phyloP scores from a whole-genome alignment of 2,888 invertebrate species.

The Dasypogon diadema region DNA sequence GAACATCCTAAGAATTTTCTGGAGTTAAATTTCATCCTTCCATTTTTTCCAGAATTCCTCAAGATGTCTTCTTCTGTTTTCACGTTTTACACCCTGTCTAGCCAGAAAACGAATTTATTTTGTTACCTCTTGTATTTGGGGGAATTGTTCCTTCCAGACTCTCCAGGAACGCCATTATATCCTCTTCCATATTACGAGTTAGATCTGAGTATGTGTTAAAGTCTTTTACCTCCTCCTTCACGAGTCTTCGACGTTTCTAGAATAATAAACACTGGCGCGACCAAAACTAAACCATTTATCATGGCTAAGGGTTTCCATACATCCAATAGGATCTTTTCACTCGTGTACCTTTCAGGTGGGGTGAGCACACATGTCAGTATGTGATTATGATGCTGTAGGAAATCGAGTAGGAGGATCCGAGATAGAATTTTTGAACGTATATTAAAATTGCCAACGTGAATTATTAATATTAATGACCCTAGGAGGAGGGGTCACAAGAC shows the following conservation, averaged over 20 bases:
- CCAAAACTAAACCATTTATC: constrained; percentile 8
- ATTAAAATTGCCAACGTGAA: background rate
- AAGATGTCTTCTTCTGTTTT: no score
- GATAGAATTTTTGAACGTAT: background rate
- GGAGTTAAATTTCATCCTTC: no score
- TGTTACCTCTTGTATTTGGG: no score
- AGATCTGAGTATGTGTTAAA: background rate
- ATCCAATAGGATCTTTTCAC: background rate
- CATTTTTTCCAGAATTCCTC: no score
- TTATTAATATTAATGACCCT: background rate
- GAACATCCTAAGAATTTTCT: no score
- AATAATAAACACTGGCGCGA: constrained; percentile 19
- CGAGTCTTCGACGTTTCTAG: background rate
- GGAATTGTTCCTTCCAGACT: no score
- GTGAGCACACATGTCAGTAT: no score
- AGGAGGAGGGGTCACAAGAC: background rate
- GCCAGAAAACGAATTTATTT: no score
- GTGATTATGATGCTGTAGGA: no score
- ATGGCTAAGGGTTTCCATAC: constrained; percentile 7
- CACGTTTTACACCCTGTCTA: no score
- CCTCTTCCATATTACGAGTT: background rate
- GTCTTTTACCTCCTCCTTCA: background rate
- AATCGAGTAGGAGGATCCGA: background rate
- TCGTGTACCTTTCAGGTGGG: no score
- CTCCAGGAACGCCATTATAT: no score